A percentile compares a stretch with the other conserved stretches of the same genome.
Conservation (phyloP, 2,888 invertebrate species). For the Ethmia dodecea region DNA sequence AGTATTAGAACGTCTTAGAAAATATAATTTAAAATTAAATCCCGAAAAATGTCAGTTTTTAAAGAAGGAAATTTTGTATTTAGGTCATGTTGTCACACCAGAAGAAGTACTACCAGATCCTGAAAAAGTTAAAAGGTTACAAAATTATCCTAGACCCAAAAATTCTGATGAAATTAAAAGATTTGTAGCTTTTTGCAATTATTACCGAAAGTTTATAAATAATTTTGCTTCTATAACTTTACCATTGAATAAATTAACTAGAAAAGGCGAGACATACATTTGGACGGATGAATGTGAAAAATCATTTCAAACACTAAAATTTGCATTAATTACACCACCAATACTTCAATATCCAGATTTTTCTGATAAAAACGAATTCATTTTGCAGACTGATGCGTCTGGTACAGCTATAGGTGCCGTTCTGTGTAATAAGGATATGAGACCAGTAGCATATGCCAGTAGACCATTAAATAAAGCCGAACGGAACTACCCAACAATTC, state of each 20-base stretch:
- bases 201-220: not conserved
- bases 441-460: conserved; percentile 19
- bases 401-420: conserved; percentile 13
- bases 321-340: not conserved
- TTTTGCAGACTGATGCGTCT: conserved; percentile 14
- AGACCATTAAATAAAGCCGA: conserved; percentile 17
- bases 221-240: not conserved
- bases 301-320: not conserved
- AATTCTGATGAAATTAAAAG: not conserved
- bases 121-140: not conserved
- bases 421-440: conserved; percentile 12
- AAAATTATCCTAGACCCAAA: not conserved
- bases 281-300: not conserved
- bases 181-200: not conserved
- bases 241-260: not conserved
- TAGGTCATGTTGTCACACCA: not conserved
- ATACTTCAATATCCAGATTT: conserved; percentile 7
- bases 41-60: conserved; percentile 1
- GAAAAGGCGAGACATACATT: not conserved
- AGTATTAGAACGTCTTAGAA: not conserved
- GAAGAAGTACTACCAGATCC: not conserved
- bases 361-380: not conserved
- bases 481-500: conserved; percentile 13
- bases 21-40: conserved; percentile 1
- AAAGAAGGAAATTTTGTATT: not conserved